These are phyloP conservation scores for Notothenia rossii DNA, from an alignment of 2,113 vertebrate genomes.

Conservation along the genomic window DNA sequence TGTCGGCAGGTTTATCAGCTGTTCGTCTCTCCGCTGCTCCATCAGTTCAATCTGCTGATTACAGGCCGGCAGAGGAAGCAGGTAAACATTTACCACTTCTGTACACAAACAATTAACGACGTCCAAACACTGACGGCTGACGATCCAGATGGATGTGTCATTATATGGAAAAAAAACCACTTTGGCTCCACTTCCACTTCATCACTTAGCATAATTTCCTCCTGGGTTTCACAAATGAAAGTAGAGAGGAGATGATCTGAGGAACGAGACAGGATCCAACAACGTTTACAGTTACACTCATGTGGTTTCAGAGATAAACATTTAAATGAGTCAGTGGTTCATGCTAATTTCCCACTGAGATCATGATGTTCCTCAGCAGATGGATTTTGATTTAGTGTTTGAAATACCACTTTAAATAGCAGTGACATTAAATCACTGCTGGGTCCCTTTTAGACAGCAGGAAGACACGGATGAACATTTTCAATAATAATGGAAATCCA, in stretches of 20 bases:
- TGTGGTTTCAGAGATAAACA: too few relatives aligned
- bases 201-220: slow-evolving; percentile 22
- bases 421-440: too few relatives aligned
- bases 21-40: slow-evolving; percentile 7
- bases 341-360: too few relatives aligned
- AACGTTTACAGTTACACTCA: neutral
- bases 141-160: slow-evolving; percentile 32
- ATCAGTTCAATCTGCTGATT: slow-evolving; percentile 57
- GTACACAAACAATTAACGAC: slow-evolving; percentile 57
- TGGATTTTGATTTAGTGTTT: too few relatives aligned
- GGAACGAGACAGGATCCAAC: neutral
- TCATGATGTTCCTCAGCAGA: too few relatives aligned
- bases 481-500: too few relatives aligned
- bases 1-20: slow-evolving; percentile 25
- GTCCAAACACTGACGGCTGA: slow-evolving; percentile 43
- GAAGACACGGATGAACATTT: too few relatives aligned
- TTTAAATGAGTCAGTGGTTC: too few relatives aligned
- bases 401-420: too few relatives aligned
- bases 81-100: slow-evolving; percentile 62
- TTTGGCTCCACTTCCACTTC: slow-evolving; percentile 25
- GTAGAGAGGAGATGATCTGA: neutral
- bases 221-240: slow-evolving; percentile 13
- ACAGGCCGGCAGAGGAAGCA: slow-evolving; percentile 33
- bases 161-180: slow-evolving; percentile 6
- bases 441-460: too few relatives aligned